Conservation (phyloP, 2,113 vertebrate genomes). For the Lophura nycthemera region DNA sequence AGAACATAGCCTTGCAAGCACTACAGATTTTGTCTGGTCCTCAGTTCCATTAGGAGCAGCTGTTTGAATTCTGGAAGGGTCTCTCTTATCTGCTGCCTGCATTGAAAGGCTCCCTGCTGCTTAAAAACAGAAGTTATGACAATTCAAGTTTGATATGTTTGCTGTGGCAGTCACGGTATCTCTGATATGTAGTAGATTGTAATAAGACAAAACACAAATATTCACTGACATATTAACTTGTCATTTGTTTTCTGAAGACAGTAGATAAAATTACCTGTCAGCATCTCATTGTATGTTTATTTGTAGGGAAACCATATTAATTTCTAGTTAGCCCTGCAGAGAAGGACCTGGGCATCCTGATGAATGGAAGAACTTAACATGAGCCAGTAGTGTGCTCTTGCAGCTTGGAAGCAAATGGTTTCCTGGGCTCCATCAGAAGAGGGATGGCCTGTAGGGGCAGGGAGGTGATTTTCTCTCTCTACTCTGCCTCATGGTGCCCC, state of each 20-base stretch:
- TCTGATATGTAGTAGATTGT: background rate
- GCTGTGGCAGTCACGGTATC: background rate
- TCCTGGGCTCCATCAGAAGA: too few relatives aligned
- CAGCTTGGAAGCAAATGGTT: too few relatives aligned
- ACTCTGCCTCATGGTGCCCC: too few relatives aligned
- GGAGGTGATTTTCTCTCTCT: too few relatives aligned
- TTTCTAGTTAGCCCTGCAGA: background rate
- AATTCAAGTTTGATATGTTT: background rate
- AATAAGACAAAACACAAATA: background rate
- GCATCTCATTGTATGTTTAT: background rate
- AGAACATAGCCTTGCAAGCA: background rate
- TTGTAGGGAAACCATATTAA: background rate
- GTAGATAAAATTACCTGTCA: background rate
- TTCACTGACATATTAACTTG: background rate
- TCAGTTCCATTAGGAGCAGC: background rate
- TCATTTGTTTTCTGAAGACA: background rate
- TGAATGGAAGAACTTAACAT: too few relatives aligned
- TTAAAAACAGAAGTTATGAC: background rate
- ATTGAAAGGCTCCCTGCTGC: background rate
- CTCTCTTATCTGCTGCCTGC: background rate
- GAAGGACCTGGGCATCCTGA: too few relatives aligned
- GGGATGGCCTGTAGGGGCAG: too few relatives aligned
- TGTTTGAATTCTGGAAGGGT: background rate
- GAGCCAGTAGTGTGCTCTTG: too few relatives aligned
- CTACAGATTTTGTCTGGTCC: background rate